phyloP scores from a whole-genome alignment of 2,888 invertebrate genomes.

The Epicampocera succincta region DNA sequence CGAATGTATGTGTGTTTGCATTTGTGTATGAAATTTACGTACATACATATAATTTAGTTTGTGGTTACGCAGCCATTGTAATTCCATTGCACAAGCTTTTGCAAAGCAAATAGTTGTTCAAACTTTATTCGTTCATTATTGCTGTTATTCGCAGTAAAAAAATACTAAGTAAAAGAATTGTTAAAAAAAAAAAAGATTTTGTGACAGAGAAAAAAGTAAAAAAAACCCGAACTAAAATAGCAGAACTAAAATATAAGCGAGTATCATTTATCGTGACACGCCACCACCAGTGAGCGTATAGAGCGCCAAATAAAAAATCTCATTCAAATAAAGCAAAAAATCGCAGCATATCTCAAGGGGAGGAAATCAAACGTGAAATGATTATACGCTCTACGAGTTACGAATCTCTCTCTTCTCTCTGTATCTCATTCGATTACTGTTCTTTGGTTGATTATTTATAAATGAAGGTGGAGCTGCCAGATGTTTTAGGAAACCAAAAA shows the following conservation, averaged over 20 bases:
- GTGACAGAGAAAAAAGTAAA: background rate
- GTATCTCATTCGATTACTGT: background rate
- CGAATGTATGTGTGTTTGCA: no score
- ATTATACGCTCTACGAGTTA: slow-evolving; percentile 11
- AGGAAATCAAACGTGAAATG: slow-evolving; percentile 51
- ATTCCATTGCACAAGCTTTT: slow-evolving; percentile 36
- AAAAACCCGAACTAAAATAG: slow-evolving; percentile 25
- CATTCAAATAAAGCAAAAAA: slow-evolving; percentile 36
- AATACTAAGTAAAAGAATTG: background rate
- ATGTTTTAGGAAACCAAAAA: no score
- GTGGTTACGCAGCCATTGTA: slow-evolving; percentile 47
- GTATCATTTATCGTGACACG: slow-evolving; percentile 30
- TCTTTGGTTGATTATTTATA: no score
- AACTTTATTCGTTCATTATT: slow-evolving; percentile 44
- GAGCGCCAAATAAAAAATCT: slow-evolving; percentile 56
- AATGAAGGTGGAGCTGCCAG: no score
- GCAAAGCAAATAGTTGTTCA: slow-evolving; percentile 51
- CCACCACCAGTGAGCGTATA: background rate
- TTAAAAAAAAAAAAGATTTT: background rate
- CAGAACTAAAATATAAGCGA: slow-evolving; percentile 30
- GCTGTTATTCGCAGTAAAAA: slow-evolving; percentile 8
- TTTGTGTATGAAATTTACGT: background rate
- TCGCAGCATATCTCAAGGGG: slow-evolving; percentile 61
- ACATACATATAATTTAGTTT: slow-evolving; percentile 5
- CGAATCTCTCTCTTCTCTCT: slow-evolving; percentile 19